phyloP scores from a whole-genome alignment of 2,888 invertebrate genomes.

The Folsomia candida region DNA sequence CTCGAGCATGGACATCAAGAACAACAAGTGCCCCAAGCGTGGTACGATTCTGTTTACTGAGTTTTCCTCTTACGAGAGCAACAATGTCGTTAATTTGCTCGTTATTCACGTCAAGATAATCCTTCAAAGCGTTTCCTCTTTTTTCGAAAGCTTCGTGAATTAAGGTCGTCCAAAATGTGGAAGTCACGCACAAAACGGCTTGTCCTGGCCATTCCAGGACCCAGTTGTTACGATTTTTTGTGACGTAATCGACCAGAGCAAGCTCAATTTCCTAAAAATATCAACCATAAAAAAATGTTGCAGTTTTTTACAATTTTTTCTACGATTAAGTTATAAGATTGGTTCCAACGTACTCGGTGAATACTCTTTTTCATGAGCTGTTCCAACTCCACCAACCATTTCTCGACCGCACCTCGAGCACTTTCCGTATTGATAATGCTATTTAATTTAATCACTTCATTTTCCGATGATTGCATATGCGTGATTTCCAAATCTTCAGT shows the following conservation, averaged over 20 bases:
- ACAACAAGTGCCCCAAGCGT: slow-evolving; percentile 78
- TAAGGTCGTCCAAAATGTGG: slow-evolving; percentile 85
- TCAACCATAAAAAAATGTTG: too few species aligned
- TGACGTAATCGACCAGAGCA: neutral
- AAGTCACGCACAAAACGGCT: slow-evolving; percentile 79
- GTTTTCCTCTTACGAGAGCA: slow-evolving; percentile 65
- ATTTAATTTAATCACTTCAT: slow-evolving; percentile 78
- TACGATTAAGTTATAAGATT: too few species aligned
- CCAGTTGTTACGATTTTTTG: slow-evolving; percentile 75
- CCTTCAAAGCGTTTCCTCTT: slow-evolving; percentile 16
- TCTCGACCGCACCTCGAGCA: slow-evolving; percentile 90
- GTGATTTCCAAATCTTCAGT: slow-evolving; percentile 58
- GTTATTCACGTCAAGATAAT: slow-evolving; percentile 29
- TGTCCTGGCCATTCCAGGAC: slow-evolving; percentile 91
- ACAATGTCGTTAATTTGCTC: slow-evolving; percentile 56
- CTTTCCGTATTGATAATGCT: slow-evolving; percentile 79
- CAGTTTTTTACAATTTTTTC: too few species aligned
- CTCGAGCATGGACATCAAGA: slow-evolving; percentile 85
- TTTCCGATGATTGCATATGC: slow-evolving; percentile 85
- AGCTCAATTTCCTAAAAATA: neutral
- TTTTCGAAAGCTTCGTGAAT: slow-evolving; percentile 67
- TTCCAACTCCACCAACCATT: slow-evolving; percentile 90
- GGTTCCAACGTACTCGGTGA: too few species aligned
- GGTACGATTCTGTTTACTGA: slow-evolving; percentile 69
- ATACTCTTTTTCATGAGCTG: slow-evolving; percentile 65